A percentile compares a stretch with the other conserved stretches of the same genome.
These are phyloP conservation scores for Phrixothrix hirtus DNA, from an alignment of 2,888 invertebrate species.

Conservation along the genomic window DNA sequence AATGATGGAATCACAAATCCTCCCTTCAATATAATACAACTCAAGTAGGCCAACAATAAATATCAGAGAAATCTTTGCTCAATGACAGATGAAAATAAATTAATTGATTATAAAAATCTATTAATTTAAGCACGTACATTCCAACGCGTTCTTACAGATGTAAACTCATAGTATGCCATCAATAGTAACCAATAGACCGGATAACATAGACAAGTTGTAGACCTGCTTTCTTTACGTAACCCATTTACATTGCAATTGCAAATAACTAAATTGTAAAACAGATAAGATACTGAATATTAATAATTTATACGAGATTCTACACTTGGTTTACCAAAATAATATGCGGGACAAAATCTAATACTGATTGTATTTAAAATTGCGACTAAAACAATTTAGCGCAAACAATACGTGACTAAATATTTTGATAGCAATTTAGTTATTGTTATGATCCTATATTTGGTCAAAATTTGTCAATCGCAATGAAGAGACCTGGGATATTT, in stretches of 20 bases:
- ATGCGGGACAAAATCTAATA: not conserved
- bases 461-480: too few species aligned
- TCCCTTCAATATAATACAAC: slow-evolving; percentile 5
- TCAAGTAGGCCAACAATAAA: slow-evolving; percentile 8
- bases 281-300: not conserved
- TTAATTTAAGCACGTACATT: slow-evolving; percentile 9
- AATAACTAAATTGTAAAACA: not conserved
- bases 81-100: slow-evolving; percentile 15
- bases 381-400: too few species aligned
- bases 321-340: not conserved
- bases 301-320: too few species aligned
- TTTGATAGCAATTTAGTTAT: too few species aligned
- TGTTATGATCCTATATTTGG: too few species aligned
- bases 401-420: too few species aligned
- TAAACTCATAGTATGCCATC: not conserved
- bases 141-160: not conserved
- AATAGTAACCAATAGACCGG: not conserved
- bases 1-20: too few species aligned
- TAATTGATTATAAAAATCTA: slow-evolving; percentile 18
- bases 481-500: too few species aligned
- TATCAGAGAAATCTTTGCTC: slow-evolving; percentile 18
- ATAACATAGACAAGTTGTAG: not conserved
- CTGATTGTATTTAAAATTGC: too few species aligned
- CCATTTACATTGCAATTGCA: not conserved
- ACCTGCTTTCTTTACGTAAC: not conserved